Evolutionary conservation across 2,888 invertebrate genomes (phyloP), one percentile per base, ranked within the genome.

Genomic region (Tanypteryx hageni): DNA sequence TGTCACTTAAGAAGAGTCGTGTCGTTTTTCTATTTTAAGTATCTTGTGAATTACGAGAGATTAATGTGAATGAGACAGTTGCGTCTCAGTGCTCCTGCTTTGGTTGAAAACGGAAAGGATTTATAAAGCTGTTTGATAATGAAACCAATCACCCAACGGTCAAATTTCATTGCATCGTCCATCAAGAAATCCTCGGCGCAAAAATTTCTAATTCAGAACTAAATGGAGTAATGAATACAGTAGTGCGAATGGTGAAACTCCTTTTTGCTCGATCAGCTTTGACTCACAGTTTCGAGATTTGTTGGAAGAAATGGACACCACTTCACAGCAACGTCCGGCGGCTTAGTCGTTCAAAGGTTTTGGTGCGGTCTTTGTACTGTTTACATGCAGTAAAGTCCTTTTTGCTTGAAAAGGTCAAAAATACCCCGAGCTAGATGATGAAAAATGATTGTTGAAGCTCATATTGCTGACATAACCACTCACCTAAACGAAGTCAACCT

Each of bases 281-380:
- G 93, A 92, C 93, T 93, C 92, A 68, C 93, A 93, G 84, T 93
- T 93, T 93, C n/a, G 92, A 92, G 59, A 92, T 92, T 93, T 93
- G 91, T 89, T 93, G 85, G 92, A 92, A 92, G 93, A 93, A 92
- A 83, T 93, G 64, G 93, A 93, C 93, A 93, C 93, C 93, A 59
- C 93, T 93, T 93, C 93, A 93, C 92, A 93, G 93, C 91, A 93
- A 93, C 93, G 92, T 93, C 92, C 93, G 93, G 86, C 93, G 93
- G 93, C 93, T 93, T 93, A 93, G 92, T 57, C 93, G 93, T 92
- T 92, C 92, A 92, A 93, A 93, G 92, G 93, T 93, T 76, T 93
- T 93, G 92, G 93, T 93, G 92, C 92, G 92, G 92, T 93, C 92
- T 81, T 92, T 93, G 86, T 89, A 92, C 92, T 93, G 92, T 86